Base-by-base conservation (phyloP, 2,113 vertebrate genomes). In the Alosa alosa region DNA sequence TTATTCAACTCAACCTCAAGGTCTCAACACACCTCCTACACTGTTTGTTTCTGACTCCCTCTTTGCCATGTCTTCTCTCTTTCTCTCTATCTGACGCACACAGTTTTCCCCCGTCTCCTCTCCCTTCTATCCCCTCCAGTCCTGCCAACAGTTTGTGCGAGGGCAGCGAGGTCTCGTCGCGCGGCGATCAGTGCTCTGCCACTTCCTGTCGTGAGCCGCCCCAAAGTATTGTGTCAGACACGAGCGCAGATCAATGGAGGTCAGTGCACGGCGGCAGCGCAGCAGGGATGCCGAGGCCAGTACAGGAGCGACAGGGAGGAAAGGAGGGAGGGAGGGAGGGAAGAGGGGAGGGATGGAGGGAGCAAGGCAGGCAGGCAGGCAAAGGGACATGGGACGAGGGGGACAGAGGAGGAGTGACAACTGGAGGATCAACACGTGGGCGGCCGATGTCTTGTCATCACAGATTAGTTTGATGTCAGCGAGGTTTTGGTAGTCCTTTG, bases 171-270 rank as follows among this genome's bases (percentile, higher is more conserved):
- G 86, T 87, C 86, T 86, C 47, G 82, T 78, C 82, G 55, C 50
- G 82, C 68, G 57, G 82, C 82, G 55, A 87, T 84, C 31, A 78
- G 75, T 83, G 39, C 81, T 39, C 55, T 44, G 55, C 82, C 83
- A 83, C 72, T 64, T 25, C 83, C 84, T 81, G 87, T 55, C 64
- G 82, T 39, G 86, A 60, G 50, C 88, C 88, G 31, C 90, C 89
- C 89, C 60, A 86, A 83, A 89, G 88, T 89, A 88, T 78, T 82
- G 87, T 90, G 92, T 92, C 91, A 92, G 89, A 89, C 90, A 50
- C 25, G 47, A 90, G 89, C 88, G 88, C 72, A 90, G 88, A 92
- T 93, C 91, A 92, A 91, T 89, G 89, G 90, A 88, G 91, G 91
- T 92, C 92, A 91, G 41, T 45, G 60, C 90, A 85, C 13, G 72